phyloP scores from a whole-genome alignment of 2,113 vertebrate species.

The Enhydra lutris region DNA sequence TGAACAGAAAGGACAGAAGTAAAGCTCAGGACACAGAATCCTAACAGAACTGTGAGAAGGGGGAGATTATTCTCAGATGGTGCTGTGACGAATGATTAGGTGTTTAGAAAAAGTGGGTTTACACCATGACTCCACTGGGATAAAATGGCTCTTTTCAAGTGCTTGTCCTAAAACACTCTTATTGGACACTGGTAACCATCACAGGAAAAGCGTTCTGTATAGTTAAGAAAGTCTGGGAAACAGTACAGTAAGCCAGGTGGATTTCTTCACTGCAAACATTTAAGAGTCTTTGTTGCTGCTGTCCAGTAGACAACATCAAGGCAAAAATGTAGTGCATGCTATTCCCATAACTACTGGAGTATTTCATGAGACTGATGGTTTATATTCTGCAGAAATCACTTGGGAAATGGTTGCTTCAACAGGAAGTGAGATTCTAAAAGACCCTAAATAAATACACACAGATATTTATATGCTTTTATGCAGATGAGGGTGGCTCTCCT shows the following conservation, averaged over 20 bases:
- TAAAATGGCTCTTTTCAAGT: not conserved
- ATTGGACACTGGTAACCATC: not conserved
- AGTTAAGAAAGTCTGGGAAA: not conserved
- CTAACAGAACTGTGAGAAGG: not conserved
- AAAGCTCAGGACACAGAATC: not conserved
- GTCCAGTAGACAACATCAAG: not conserved
- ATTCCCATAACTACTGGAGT: not conserved
- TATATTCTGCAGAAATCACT: not conserved
- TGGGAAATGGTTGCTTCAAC: not conserved
- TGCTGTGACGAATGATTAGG: not conserved
- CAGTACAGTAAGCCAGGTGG: not conserved
- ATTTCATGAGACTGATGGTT: not conserved
- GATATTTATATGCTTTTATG: not conserved
- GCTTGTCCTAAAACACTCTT: not conserved
- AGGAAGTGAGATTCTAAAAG: not conserved
- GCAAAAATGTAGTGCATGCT: not conserved
- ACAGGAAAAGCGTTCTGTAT: not conserved
- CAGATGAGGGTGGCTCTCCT: not conserved
- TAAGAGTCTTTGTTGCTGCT: not conserved
- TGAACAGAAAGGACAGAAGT: not conserved
- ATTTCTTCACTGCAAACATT: not conserved
- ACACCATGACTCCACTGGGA: not conserved
- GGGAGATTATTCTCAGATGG: not conserved
- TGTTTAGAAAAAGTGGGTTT: not conserved
- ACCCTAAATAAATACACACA: constrained; percentile 27